Base-by-base conservation (phyloP, 2,113 vertebrate species). In the Elaphurus davidianus region DNA sequence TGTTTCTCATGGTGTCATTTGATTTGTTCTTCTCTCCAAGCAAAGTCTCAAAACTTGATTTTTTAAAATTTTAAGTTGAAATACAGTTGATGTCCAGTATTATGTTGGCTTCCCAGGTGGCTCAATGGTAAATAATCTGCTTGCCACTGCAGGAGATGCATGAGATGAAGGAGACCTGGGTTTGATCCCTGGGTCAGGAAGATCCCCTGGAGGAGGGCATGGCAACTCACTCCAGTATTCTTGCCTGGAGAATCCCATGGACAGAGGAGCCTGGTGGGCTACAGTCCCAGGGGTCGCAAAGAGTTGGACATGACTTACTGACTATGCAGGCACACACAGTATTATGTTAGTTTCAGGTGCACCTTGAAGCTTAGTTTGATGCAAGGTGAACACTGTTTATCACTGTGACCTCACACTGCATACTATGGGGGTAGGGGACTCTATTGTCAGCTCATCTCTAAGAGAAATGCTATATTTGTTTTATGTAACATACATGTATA, bases 391-490 rank as follows among this genome's bases (percentile, higher is more conserved):
- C 0, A 2, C 8, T 16, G 27, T 59, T 36, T 17, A 11, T 33
- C 3, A 1, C n/a, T 21, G 50, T 57, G 11, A 50, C 25, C 25
- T 45, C 23, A 5, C 2, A 1, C 15, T 11, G 19, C 4, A 4
- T 25, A 2, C 25, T 50, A 5, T 13, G 78, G 15, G 15, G 15
- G 4, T 19, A 9, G 45, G 45, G 9, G 28, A 30, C 23, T 78
- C 45, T 54, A 36, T 25, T 14, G 40, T 23, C 19, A 5, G 12
- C 67, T 81, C 45, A 62, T n/a, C 33, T 57, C 79, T 54, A 9
- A 36, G 5, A 54, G 43, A 36, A 15, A 27, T 47, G 40, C 74
- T 47, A 0, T 40, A 45, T 87, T 23, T 87, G 78, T 67, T 7
- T n/a, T 33, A 76, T 52, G 8, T 57, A n/a, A 62, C 30, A 7